A percentile compares a stretch with the other conserved stretches of the same genome.
Conservation (phyloP, 1,140 invertebrate species). For the Thereuonema tuberculata region DNA sequence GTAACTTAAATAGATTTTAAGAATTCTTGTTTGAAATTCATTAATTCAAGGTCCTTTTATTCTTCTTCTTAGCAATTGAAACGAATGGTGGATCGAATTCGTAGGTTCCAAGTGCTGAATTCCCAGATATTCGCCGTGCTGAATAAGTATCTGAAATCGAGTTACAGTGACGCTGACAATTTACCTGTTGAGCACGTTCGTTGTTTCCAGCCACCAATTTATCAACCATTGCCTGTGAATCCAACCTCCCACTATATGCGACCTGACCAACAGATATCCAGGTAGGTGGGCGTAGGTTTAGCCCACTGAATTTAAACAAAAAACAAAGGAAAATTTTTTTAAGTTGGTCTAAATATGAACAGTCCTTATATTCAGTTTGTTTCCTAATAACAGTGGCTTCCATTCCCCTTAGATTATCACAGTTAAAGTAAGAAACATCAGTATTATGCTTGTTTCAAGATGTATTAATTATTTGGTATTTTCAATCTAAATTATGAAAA, state of each 20-base stretch:
- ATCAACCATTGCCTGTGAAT: conserved; percentile 46
- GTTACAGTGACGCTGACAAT: conserved; percentile 55
- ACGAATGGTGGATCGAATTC: conserved; percentile 91
- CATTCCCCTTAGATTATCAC: too few species aligned
- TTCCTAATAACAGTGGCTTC: too few species aligned
- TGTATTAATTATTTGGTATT: too few species aligned
- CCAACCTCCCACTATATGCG: conserved; percentile 23
- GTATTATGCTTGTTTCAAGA: too few species aligned
- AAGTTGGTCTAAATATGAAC: too few species aligned
- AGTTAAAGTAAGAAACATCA: too few species aligned
- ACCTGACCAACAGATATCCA: conserved; percentile 12
- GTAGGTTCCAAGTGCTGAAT: conserved; percentile 94
- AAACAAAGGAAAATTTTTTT: too few species aligned
- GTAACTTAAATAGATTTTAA: too few species aligned
- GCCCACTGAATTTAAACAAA: neutral
- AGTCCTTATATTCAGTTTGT: too few species aligned
- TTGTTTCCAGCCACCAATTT: conserved; percentile 88
- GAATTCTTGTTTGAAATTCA: too few species aligned
- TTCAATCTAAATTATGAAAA: too few species aligned
- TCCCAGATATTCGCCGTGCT: conserved; percentile 96
- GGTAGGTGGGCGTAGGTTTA: neutral
- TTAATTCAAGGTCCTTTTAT: too few species aligned
- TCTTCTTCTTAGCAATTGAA: conserved; percentile 64
- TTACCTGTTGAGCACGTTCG: conserved; percentile 89
- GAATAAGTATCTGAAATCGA: conserved; percentile 83